Conservation (phyloP, 2,113 vertebrate genomes). For the Planiliza haematocheilus region DNA sequence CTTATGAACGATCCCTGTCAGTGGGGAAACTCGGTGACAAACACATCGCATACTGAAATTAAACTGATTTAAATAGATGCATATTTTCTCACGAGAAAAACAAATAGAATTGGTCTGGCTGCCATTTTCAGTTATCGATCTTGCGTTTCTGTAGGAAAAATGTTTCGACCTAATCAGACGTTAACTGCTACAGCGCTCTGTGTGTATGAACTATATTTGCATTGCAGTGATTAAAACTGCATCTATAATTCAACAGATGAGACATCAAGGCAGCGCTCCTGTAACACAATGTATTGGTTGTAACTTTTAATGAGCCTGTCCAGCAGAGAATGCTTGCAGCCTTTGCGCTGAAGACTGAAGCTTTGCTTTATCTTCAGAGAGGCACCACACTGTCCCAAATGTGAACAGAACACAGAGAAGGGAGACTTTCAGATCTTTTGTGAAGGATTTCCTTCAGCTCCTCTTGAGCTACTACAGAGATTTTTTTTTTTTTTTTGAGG, state of each 20-base stretch:
- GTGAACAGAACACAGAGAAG: constrained; percentile 9
- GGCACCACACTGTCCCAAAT: not conserved
- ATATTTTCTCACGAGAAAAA: too few relatives aligned
- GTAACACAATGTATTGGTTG: not conserved
- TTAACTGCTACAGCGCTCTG: too few relatives aligned
- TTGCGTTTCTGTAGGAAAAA: too few relatives aligned
- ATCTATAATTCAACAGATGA: not conserved
- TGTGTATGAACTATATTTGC: too few relatives aligned
- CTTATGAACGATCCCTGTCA: too few relatives aligned
- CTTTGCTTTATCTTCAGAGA: constrained; percentile 42
- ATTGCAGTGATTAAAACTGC: not conserved
- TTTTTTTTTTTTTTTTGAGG: constrained; percentile 10
- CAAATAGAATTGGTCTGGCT: too few relatives aligned
- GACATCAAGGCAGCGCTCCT: not conserved
- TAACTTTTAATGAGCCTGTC: constrained; percentile 31
- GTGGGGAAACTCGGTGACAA: too few relatives aligned
- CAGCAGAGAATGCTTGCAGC: not conserved
- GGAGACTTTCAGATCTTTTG: constrained; percentile 8
- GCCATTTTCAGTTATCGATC: too few relatives aligned
- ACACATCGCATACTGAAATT: too few relatives aligned
- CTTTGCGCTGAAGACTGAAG: constrained; percentile 3
- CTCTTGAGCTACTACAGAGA: not conserved
- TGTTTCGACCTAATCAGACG: too few relatives aligned
- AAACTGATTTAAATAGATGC: too few relatives aligned
- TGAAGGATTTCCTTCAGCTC: constrained; percentile 4